phyloP scores from a whole-genome alignment of 2,113 vertebrate species.

The Leucoraja erinaceus region DNA sequence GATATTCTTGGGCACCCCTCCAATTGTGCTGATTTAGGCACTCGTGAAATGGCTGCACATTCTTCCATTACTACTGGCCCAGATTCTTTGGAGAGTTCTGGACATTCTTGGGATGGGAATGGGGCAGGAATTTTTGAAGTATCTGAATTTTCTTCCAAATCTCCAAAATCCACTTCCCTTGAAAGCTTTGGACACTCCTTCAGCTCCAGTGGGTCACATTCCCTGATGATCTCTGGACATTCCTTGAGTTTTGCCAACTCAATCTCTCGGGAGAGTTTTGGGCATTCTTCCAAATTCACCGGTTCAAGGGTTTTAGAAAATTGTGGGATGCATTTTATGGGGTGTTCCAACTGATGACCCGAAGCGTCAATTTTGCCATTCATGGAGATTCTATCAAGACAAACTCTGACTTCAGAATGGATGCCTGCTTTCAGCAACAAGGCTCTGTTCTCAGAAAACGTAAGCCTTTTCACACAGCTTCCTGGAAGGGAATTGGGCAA shows the following conservation, averaged over 20 bases:
- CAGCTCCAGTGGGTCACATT: neutral
- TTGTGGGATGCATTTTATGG: neutral
- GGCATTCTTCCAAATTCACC: neutral
- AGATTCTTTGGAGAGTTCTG: neutral
- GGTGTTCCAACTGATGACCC: neutral
- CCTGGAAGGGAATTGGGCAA: neutral
- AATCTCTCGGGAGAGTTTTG: neutral
- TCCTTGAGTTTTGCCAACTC: neutral
- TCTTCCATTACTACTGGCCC: neutral
- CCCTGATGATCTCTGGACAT: neutral
- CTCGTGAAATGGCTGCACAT: neutral
- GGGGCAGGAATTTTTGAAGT: too few species aligned
- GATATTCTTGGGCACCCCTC: neutral
- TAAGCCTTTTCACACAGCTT: too few species aligned
- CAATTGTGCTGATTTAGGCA: neutral
- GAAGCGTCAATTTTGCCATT: neutral
- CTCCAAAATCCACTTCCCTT: neutral
- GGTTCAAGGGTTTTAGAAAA: neutral
- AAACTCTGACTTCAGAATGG: neutral
- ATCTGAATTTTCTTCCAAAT: neutral
- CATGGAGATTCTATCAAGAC: neutral
- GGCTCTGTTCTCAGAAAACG: neutral
- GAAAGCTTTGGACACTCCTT: slow-evolving; percentile 18
- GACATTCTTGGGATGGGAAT: slow-evolving; percentile 5
- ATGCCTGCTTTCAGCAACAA: slow-evolving; percentile 14